Base-by-base conservation (phyloP, 2,797 vertebrate species). In the Balearica regulorum region DNA sequence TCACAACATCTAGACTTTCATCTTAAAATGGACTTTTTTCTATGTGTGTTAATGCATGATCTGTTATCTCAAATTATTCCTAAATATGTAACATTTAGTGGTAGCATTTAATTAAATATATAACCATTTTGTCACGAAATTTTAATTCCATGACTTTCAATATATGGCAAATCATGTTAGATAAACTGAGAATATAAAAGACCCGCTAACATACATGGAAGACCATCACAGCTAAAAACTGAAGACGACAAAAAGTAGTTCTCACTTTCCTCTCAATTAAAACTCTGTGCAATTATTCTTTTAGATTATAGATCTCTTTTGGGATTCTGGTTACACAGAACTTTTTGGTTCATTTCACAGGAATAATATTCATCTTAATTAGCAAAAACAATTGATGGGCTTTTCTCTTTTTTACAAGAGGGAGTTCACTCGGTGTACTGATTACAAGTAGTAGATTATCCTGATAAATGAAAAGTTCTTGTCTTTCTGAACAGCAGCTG, bases 331-430 rank as follows among this genome's bases (percentile, higher is more conserved):
- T 98, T 98, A 98, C 98, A 98, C 97, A 95, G 98, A 98, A 96
- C 85, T 97, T 97, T 98, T 97, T 97, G 97, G 94, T 98, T 98
- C 97, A 96, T 98, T 98, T 99, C 97, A 98, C 98, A 94, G 94
- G 97, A 98, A 98, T 98, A 97, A 98, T 98, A 98, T 98, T 99
- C 98, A 97, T 98, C 98, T 98, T 99, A 98, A 99, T 99, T 99
- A 99, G 98, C 93, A 98, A 98, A 98, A 98, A 98, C 97, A 98
- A 98, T 98, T 98, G 98, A 98, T 98, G 97, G 95, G 83, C 79
- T 98, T 98, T 98, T 97, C 96, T 95, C 85, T 96, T 96, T 96
- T 94, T 94, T 97, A 97, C 94, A 98, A 96, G 91, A 98, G 97
- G 96, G 97, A 98, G 97, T 98, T 99, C 97, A 96, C 87, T 97